Evolutionary conservation across 2,888 invertebrate genomes (phyloP).

Genomic region (Thymelicus sylvestris): DNA sequence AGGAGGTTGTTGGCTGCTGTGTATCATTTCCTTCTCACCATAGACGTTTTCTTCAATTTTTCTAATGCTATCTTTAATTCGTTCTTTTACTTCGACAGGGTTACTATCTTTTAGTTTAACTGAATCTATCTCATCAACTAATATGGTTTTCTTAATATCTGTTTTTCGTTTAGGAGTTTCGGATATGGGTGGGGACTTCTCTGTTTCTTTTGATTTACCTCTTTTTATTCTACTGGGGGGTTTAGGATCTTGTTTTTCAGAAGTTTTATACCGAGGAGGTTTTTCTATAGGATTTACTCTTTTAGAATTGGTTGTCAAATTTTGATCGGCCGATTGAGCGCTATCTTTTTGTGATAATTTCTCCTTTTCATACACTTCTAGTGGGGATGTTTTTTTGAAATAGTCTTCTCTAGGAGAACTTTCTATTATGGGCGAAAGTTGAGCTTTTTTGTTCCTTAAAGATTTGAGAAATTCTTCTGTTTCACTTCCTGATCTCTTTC

Average conservation of each 20-base stretch:
- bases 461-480: conserved; percentile 85
- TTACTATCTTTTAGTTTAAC: conserved; percentile 59
- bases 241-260: conserved; percentile 74
- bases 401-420: conserved; percentile 89
- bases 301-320: conserved; percentile 58
- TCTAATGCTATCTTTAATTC: conserved; percentile 80
- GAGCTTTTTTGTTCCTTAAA: conserved; percentile 85
- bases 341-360: conserved; percentile 62
- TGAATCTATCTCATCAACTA: conserved; percentile 74
- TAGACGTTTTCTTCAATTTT: conserved; percentile 80
- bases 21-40: conserved; percentile 86
- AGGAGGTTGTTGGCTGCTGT: conserved; percentile 89
- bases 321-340: conserved; percentile 56
- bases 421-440: conserved; percentile 92
- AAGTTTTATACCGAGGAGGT: conserved; percentile 72
- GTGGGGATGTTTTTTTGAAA: conserved; percentile 80
- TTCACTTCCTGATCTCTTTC: conserved; percentile 86
- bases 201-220: conserved; percentile 69
- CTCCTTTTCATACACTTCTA: conserved; percentile 71
- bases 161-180: conserved; percentile 77
- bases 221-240: conserved; percentile 68
- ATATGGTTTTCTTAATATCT: conserved; percentile 64
- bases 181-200: conserved; percentile 65
- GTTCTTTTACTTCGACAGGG: conserved; percentile 69
- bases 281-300: conserved; percentile 80